Evolutionary conservation across 2,113 vertebrate species (phyloP).

Genomic region (Hippocampus abdominalis): DNA sequence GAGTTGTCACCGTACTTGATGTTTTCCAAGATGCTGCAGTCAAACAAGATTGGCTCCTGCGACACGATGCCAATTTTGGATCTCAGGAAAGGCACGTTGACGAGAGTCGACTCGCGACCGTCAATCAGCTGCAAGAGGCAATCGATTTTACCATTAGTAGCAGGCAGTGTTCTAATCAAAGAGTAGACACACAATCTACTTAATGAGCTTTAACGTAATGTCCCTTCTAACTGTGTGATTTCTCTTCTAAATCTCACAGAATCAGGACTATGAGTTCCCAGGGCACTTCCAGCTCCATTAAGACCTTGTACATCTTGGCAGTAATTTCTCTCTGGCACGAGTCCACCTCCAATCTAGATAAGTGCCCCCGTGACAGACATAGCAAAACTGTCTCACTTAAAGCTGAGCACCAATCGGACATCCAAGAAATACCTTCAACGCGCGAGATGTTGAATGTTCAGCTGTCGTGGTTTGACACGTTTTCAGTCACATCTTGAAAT

Average conservation of each 20-base stretch:
- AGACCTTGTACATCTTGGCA: constrained; percentile 53
- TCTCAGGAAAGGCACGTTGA: constrained; percentile 74
- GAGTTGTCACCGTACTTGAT: constrained; percentile 77
- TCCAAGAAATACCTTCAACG: constrained; percentile 23
- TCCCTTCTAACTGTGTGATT: constrained; percentile 17
- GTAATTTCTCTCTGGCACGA: constrained; percentile 32
- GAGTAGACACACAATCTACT: constrained; percentile 29
- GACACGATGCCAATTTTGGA: constrained; percentile 80
- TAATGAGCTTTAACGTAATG: constrained; percentile 49
- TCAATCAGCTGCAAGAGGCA: constrained; percentile 69
- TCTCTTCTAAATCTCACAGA: constrained; percentile 36
- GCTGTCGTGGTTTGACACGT: constrained; percentile 34
- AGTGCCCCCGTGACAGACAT: constrained; percentile 21
- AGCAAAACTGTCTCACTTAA: constrained; percentile 36
- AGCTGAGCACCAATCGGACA: constrained; percentile 12
- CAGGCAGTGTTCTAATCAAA: constrained; percentile 30
- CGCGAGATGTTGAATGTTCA: constrained; percentile 4
- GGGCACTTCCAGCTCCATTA: constrained; percentile 57
- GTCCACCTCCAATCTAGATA: constrained; percentile 17
- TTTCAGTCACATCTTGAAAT: constrained; percentile 2
- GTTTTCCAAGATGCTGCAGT: constrained; percentile 78
- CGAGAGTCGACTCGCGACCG: constrained; percentile 55
- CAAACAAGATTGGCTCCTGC: constrained; percentile 77
- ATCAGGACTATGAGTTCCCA: constrained; percentile 32
- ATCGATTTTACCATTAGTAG: constrained; percentile 48